Percentiles rank a stretch among this genome's conserved stretches.
These are phyloP conservation scores for Scaptomyza graminum DNA, from an alignment of 1,140 invertebrate genomes.

Conservation along the genomic window DNA sequence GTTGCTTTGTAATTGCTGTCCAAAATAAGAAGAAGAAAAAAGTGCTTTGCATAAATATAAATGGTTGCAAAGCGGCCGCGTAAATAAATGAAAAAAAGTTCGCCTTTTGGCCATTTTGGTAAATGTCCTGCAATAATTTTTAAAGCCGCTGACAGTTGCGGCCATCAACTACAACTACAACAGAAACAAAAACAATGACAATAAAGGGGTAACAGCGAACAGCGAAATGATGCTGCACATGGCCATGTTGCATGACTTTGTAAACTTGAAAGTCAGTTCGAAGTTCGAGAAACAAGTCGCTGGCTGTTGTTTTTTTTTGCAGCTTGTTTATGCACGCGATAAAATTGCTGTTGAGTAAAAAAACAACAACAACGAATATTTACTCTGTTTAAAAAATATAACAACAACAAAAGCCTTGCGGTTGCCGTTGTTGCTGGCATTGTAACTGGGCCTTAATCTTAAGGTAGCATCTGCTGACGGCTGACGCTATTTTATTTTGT, in stretches of 20 bases:
- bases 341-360: constrained; percentile 63
- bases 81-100: constrained; percentile 62
- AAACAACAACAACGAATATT: constrained; percentile 58
- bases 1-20: constrained; percentile 44
- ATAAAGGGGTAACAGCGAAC: constrained; percentile 12
- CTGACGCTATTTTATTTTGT: constrained; percentile 21
- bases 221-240: constrained; percentile 47
- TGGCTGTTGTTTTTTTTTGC: constrained; percentile 25
- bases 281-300: constrained; percentile 65
- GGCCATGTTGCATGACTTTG: constrained; percentile 79
- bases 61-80: constrained; percentile 29
- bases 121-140: constrained; percentile 79
- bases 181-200: constrained; percentile 46
- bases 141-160: constrained; percentile 58
- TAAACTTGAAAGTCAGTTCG: constrained; percentile 72
- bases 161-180: constrained; percentile 18
- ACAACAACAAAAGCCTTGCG: constrained; percentile 64
- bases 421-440: constrained; percentile 34
- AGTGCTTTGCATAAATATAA: constrained; percentile 43
- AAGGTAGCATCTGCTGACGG: constrained; percentile 74
- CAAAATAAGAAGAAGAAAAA: constrained; percentile 18
- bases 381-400: constrained; percentile 37
- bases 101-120: constrained; percentile 62
- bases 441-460: constrained; percentile 70
- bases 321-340: constrained; percentile 80